These are phyloP conservation scores for Podabrus alpinus DNA, from an alignment of 2,888 invertebrate species.

Conservation along the genomic window DNA sequence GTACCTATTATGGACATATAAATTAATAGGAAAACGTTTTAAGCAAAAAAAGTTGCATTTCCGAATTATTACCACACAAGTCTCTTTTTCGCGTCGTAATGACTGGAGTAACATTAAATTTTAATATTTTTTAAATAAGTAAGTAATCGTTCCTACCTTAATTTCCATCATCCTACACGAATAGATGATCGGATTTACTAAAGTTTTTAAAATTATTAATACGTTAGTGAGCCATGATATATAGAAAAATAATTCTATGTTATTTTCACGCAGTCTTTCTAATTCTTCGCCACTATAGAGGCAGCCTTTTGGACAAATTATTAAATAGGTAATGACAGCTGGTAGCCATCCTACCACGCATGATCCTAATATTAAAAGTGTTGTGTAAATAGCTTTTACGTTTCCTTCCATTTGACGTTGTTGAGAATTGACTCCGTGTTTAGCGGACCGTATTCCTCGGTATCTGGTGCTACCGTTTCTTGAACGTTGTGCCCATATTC, in stretches of 20 bases:
- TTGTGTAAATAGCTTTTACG: slow-evolving; percentile 64
- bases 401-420: slow-evolving; percentile 55
- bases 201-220: slow-evolving; percentile 65
- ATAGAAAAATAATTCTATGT: slow-evolving; percentile 30
- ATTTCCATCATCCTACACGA: slow-evolving; percentile 69
- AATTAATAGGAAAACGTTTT: too few relatives aligned
- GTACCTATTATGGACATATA: too few relatives aligned
- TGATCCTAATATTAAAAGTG: slow-evolving; percentile 64
- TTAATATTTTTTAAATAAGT: background rate
- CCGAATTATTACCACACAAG: too few relatives aligned
- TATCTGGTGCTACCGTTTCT: slow-evolving; percentile 51
- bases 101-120: too few relatives aligned
- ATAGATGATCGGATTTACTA: slow-evolving; percentile 69
- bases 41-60: too few relatives aligned
- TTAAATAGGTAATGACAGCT: slow-evolving; percentile 60
- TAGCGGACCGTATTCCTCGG: slow-evolving; percentile 22
- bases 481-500: slow-evolving; percentile 54
- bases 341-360: slow-evolving; percentile 67
- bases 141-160: slow-evolving; percentile 51
- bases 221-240: slow-evolving; percentile 52
- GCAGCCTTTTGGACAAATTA: slow-evolving; percentile 58
- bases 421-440: slow-evolving; percentile 39
- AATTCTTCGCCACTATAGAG: slow-evolving; percentile 40
- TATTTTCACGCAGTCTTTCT: slow-evolving; percentile 13
- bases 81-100: too few relatives aligned